Conservation (phyloP, 2,888 invertebrate genomes). For the Sepioteuthis lessoniana region DNA sequence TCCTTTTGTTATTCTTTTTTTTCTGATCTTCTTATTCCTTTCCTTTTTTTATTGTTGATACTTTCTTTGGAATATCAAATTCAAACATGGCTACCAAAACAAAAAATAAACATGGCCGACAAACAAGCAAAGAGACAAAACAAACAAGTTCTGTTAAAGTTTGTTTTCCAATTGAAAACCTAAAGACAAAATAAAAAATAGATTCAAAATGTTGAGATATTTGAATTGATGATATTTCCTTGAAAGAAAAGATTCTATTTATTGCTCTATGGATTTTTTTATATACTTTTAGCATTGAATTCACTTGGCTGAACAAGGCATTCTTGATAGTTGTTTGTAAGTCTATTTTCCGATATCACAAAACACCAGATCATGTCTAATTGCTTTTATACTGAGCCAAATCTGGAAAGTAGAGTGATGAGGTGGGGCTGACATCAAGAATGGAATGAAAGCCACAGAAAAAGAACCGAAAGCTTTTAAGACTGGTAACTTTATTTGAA, state of each 20-base stretch:
- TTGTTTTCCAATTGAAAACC: background rate
- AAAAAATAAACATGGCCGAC: background rate
- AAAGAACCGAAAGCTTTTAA: background rate
- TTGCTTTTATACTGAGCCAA: conserved; percentile 2
- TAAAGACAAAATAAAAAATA: background rate
- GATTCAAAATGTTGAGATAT: background rate
- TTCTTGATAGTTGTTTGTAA: conserved; percentile 9
- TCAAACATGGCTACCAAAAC: background rate
- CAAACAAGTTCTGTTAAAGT: background rate
- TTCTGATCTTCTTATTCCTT: too few species aligned
- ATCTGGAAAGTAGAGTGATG: background rate
- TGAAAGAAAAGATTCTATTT: conserved; percentile 8
- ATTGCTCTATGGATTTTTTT: background rate
- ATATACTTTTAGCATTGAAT: background rate
- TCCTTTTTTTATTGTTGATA: background rate
- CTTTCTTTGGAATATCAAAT: background rate
- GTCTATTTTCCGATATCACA: conserved; percentile 33
- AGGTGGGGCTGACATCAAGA: background rate
- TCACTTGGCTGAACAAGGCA: background rate
- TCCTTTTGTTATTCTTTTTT: background rate
- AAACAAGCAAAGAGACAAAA: conserved; percentile 33
- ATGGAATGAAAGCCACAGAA: background rate
- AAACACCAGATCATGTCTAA: conserved; percentile 13
- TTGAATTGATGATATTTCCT: background rate
- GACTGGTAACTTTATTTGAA: conserved; percentile 3